Conservation (phyloP, 2,113 vertebrate genomes). For the Pleuronectes platessa region DNA sequence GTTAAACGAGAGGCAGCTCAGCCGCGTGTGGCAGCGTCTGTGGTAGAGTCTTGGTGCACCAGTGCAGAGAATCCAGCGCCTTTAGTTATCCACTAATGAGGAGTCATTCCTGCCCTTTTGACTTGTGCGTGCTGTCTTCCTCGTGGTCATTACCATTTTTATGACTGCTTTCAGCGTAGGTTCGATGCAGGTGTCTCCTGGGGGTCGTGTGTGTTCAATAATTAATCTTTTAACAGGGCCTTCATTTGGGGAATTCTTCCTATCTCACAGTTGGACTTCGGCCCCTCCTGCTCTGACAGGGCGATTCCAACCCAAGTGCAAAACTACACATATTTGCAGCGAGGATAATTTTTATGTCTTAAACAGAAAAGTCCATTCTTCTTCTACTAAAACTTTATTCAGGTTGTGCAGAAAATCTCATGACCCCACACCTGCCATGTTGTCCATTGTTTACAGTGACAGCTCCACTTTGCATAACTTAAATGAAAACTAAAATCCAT, state of each 20-base stretch:
- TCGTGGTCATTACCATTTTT: conserved; percentile 52
- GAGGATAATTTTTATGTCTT: neutral
- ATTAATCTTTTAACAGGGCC: conserved; percentile 37
- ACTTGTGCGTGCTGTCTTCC: conserved; percentile 40
- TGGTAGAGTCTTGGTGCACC: conserved; percentile 43
- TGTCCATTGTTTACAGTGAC: conserved; percentile 2
- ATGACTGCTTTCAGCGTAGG: conserved; percentile 25
- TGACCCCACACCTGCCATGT: neutral
- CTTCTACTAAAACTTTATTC: conserved; percentile 31
- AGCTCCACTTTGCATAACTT: conserved; percentile 13
- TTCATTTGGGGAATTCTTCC: conserved; percentile 21
- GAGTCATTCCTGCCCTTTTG: conserved; percentile 50
- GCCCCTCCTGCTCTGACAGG: conserved; percentile 19
- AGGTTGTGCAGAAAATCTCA: neutral
- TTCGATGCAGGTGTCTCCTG: conserved; percentile 34
- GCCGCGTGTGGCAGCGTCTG: conserved; percentile 30
- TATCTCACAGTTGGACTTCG: conserved; percentile 14
- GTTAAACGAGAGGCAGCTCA: conserved; percentile 68
- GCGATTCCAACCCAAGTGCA: neutral
- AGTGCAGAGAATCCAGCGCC: conserved; percentile 28
- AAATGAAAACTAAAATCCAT: conserved; percentile 30
- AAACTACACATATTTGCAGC: neutral
- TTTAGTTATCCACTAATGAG: conserved; percentile 69
- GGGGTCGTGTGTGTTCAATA: conserved; percentile 43
- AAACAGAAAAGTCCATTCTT: neutral